phyloP scores from a whole-genome alignment of 2,113 vertebrate species.

The Shinisaurus crocodilurus region DNA sequence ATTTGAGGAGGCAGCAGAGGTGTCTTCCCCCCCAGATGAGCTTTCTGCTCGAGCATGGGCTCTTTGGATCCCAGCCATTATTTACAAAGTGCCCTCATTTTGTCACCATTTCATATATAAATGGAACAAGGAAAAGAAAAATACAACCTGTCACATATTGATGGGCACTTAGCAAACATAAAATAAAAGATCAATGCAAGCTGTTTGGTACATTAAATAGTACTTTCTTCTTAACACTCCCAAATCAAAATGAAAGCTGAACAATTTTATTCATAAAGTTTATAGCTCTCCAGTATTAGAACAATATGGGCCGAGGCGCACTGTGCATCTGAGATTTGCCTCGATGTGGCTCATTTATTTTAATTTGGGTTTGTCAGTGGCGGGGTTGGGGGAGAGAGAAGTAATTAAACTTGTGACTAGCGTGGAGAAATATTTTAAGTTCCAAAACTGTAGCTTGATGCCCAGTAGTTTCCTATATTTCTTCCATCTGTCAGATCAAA shows the following conservation, averaged over 20 bases:
- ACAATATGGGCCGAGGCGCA: slow-evolving; percentile 69
- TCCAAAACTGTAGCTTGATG: slow-evolving; percentile 60
- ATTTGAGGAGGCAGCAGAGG: neutral
- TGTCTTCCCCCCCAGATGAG: too few relatives aligned
- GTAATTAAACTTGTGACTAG: slow-evolving; percentile 81
- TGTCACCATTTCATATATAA: neutral
- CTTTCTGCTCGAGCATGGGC: neutral
- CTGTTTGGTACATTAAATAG: slow-evolving; percentile 7
- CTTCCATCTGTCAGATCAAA: slow-evolving; percentile 80
- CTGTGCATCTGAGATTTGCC: slow-evolving; percentile 74
- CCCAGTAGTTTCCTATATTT: slow-evolving; percentile 63
- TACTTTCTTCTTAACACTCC: slow-evolving; percentile 7
- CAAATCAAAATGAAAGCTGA: slow-evolving; percentile 24
- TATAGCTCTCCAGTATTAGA: slow-evolving; percentile 56
- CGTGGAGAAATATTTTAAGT: slow-evolving; percentile 72
- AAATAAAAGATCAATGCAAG: slow-evolving; percentile 22
- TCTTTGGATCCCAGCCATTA: neutral
- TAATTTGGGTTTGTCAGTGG: slow-evolving; percentile 77
- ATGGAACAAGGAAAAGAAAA: neutral
- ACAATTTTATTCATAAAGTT: slow-evolving; percentile 58
- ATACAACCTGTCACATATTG: neutral
- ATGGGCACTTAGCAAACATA: neutral
- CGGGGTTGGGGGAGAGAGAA: slow-evolving; percentile 72
- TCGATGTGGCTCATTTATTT: slow-evolving; percentile 80
- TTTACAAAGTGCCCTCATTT: slow-evolving; percentile 10